Percentiles rank a stretch among this genome's conserved stretches.
phyloP scores from a whole-genome alignment of 2,113 vertebrate species.

The Pterocles orientalis region DNA sequence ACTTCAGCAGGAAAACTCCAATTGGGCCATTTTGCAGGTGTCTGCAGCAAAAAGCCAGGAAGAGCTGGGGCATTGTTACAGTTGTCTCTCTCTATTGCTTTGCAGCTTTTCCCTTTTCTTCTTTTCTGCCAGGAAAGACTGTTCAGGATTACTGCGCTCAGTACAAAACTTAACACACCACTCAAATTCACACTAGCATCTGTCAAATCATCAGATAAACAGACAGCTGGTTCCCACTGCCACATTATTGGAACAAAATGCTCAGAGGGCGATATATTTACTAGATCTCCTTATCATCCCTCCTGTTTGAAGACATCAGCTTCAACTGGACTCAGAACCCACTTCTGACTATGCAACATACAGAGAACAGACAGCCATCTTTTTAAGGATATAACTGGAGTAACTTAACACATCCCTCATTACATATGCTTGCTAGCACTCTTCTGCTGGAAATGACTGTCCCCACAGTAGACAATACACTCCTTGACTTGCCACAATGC shows the following conservation, averaged over 20 bases:
- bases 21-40: constrained; percentile 50
- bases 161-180: neutral
- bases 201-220: neutral
- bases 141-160: rapidly evolving
- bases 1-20: constrained; percentile 21
- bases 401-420: neutral
- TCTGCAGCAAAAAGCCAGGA: constrained; percentile 45
- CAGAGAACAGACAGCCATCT: neutral
- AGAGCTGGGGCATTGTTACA: neutral
- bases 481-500: neutral
- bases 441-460: neutral
- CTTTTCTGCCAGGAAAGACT: constrained; percentile 5
- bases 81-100: neutral
- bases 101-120: constrained; percentile 16
- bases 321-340: neutral
- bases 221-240: neutral
- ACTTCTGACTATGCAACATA: neutral
- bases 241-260: neutral
- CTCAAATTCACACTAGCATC: neutral
- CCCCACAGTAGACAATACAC: neutral
- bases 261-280: neutral
- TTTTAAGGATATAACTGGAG: neutral
- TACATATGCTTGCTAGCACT: neutral
- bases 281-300: neutral
- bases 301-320: neutral